These are phyloP conservation scores for Netelia fuscicornis DNA, from an alignment of 2,888 invertebrate species.

Conservation along the genomic window DNA sequence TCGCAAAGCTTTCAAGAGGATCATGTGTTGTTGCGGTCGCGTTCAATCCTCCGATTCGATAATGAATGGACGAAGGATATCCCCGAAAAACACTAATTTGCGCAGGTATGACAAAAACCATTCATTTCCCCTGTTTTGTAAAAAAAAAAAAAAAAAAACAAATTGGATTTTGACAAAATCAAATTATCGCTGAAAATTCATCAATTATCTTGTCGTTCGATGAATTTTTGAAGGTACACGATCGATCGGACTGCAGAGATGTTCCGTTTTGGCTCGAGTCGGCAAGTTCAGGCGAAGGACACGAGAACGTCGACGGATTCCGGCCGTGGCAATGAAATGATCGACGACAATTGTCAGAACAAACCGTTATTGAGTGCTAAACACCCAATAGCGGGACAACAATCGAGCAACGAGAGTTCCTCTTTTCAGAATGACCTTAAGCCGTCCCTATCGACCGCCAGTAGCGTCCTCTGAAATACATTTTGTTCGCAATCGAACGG, in stretches of 20 bases:
- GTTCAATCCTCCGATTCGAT: background rate
- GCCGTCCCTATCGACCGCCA: slow-evolving; percentile 72
- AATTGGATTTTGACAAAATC: background rate
- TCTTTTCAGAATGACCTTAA: slow-evolving; percentile 63
- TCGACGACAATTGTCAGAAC: slow-evolving; percentile 63
- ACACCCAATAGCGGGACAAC: slow-evolving; percentile 71
- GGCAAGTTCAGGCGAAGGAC: slow-evolving; percentile 53
- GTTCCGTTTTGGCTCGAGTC: slow-evolving; percentile 69
- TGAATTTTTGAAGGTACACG: slow-evolving; percentile 70
- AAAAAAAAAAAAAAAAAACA: background rate
- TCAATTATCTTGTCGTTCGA: background rate
- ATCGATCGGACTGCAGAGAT: slow-evolving; percentile 76
- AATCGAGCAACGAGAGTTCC: slow-evolving; percentile 71
- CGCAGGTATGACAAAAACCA: slow-evolving; percentile 46
- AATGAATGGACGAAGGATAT: slow-evolving; percentile 70
- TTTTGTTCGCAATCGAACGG: background rate
- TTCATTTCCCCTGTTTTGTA: background rate
- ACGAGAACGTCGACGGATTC: slow-evolving; percentile 52
- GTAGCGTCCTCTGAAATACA: slow-evolving; percentile 65
- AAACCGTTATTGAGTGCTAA: slow-evolving; percentile 70
- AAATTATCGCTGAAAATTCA: background rate
- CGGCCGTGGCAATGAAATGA: slow-evolving; percentile 26
- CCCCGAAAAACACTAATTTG: slow-evolving; percentile 30
- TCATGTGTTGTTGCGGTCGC: slow-evolving; percentile 87
- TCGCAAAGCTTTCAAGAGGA: slow-evolving; percentile 91